Evolutionary conservation across 2,797 vertebrate species (phyloP).

Genomic region (Phrynocephalus forsythii): DNA sequence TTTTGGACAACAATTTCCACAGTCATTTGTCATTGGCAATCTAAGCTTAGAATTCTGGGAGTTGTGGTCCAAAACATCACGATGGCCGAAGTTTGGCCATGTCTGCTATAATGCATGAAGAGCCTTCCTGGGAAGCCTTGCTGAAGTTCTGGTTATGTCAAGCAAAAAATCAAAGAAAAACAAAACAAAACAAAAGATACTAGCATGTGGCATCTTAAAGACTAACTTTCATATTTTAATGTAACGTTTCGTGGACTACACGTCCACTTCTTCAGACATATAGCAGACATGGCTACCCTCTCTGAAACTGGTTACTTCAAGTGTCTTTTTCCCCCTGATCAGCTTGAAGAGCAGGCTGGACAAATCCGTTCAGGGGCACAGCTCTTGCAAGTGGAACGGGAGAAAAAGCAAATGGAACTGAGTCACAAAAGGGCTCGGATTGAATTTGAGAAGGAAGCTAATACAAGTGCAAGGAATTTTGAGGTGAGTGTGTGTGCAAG

Average conservation of each 20-base stretch:
- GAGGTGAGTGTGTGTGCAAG: constrained; percentile 78
- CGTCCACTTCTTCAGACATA: no score
- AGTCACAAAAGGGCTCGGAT: constrained; percentile 95
- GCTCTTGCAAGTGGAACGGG: constrained; percentile 89
- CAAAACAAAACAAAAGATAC: no score
- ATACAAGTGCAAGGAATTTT: constrained; percentile 84
- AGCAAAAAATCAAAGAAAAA: no score
- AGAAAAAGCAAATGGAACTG: constrained; percentile 96
- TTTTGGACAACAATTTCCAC: no score
- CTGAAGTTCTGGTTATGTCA: rapidly evolving
- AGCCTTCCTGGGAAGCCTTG: rapidly evolving
- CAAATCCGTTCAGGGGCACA: constrained; percentile 86
- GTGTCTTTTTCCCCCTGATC: neutral
- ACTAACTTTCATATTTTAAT: no score
- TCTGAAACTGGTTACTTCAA: constrained; percentile 12
- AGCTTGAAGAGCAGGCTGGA: constrained; percentile 91
- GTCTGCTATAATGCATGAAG: rapidly evolving
- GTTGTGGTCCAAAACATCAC: no score
- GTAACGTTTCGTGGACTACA: no score
- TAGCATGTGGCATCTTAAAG: no score
- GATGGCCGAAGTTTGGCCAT: no score
- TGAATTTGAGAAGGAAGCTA: constrained; percentile 91
- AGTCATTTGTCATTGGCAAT: no score
- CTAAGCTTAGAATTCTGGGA: no score
- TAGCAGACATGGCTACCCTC: no score